Conservation (phyloP, 2,113 vertebrate genomes). For the Peromyscus maniculatus region DNA sequence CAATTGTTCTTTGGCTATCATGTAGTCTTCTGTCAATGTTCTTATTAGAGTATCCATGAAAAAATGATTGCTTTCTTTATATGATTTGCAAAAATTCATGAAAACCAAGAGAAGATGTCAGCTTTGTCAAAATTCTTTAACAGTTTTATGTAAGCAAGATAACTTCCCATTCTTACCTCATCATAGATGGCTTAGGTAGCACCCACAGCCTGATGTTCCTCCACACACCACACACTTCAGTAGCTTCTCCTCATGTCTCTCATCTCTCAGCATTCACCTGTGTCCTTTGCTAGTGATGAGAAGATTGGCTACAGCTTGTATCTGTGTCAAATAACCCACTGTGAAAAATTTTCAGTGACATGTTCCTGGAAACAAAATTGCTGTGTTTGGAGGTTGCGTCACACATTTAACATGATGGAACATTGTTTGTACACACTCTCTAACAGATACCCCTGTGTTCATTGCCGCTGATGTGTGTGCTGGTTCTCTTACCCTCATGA, state of each 20-base stretch:
- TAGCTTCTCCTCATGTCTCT: neutral
- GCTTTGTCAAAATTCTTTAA: neutral
- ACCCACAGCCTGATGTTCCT: neutral
- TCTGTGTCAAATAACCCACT: neutral
- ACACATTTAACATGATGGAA: neutral
- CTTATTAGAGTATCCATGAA: neutral
- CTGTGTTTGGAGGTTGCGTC: neutral
- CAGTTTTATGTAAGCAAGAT: neutral
- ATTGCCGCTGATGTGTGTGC: accelerated
- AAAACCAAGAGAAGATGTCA: neutral
- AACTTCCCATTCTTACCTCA: neutral
- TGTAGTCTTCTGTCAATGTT: neutral
- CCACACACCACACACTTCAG: no score
- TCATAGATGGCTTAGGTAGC: neutral
- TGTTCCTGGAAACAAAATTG: neutral
- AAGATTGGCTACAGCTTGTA: neutral
- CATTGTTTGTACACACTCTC: neutral
- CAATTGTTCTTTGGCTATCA: neutral
- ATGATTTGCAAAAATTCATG: neutral
- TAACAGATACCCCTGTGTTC: neutral
- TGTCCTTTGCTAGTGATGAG: neutral
- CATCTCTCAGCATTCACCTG: neutral
- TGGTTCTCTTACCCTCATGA: neutral
- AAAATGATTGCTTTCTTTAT: neutral
- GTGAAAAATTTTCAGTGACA: neutral